Percentiles rank a stretch among this genome's conserved stretches.
These are phyloP conservation scores for Drosophila mayaguana DNA, from an alignment of 2,888 invertebrate species.

Conservation along the genomic window DNA sequence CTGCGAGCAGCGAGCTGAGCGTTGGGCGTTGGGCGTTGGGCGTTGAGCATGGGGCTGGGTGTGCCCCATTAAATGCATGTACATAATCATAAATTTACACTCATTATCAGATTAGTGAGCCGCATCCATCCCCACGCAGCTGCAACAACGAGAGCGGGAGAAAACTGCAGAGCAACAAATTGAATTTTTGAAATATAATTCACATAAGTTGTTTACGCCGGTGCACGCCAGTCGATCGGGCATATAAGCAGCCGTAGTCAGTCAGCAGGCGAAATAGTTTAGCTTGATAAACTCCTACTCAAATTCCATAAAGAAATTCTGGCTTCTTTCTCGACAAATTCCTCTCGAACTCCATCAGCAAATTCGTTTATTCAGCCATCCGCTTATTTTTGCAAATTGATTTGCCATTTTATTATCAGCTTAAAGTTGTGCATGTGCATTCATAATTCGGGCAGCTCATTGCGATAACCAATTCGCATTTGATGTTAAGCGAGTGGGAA, in stretches of 20 bases:
- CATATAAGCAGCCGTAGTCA: not conserved
- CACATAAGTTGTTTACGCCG: conserved; percentile 41
- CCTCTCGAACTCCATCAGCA: not conserved
- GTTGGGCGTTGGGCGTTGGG: too few relatives aligned
- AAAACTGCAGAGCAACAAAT: conserved; percentile 45
- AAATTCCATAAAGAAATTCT: not conserved
- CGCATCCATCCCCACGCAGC: conserved; percentile 14
- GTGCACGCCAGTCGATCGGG: not conserved
- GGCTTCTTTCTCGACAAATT: too few relatives aligned
- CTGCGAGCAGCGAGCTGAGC: not conserved
- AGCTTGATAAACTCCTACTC: not conserved
- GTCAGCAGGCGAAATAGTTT: not conserved
- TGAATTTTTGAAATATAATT: conserved; percentile 65
- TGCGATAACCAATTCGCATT: not conserved
- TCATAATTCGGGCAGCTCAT: conserved; percentile 1
- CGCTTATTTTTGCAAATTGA: not conserved
- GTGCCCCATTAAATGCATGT: conserved; percentile 71
- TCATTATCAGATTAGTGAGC: conserved; percentile 76
- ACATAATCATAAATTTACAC: conserved; percentile 77
- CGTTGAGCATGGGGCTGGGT: conserved; percentile 3
- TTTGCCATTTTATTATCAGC: not conserved
- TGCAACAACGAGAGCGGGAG: conserved; percentile 3
- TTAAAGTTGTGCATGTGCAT: not conserved
- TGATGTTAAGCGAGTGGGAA: not conserved
- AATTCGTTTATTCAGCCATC: too few relatives aligned